Base-by-base conservation (phyloP, 1,140 invertebrate genomes). In the Drosophila athabasca region DNA sequence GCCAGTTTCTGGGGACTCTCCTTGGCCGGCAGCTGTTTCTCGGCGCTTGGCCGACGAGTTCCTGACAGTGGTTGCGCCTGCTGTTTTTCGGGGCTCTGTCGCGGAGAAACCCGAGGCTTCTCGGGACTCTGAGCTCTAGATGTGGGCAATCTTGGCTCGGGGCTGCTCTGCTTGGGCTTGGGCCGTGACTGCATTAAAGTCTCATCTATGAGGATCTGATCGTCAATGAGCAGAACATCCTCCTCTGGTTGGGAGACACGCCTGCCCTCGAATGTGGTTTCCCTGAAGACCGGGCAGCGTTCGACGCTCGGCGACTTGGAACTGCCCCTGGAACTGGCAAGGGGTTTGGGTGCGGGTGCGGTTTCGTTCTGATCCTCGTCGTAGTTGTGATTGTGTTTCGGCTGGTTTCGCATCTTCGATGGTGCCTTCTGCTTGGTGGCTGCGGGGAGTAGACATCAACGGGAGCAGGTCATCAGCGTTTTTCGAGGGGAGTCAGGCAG, bases 241-340 rank as follows among this genome's bases (percentile, higher is more conserved):
- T 68, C 81, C 1, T 39, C 35, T 13, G 82, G 64, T 46, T 58
- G 26, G 29, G 70, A 74, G 15, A 41, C 31, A 8, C 77, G 82
- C 35, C 75, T 57, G 39, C 49, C 79, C 57, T 90, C 84, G 22
- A 85, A 89, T 5, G 79, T 84, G 0, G 85, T 84, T 48, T 83
- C 89, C 35, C 84, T 66, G 57, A 72, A 71, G 19, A 79, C 72
- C 24, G 73, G 70, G 7, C 70, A 79, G 58, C 73, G 71, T 26
- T 78, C 80, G 13, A 70, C 49, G 53, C 65, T 83, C 1, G 83
- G 76, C 6, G 83, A 73, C 45, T 88, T 89, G 46, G 79, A 71
- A 52, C 65, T 88, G 15, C 64, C 35, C 35, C 8, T 35, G 31
- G 31, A 35, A 35, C 31, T 35, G 31, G 3, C 31, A 35, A 11